A percentile compares a stretch with the other conserved stretches of the same genome.
Conservation (phyloP, 2,797 vertebrate genomes). For the Mormyrus proboscirostris region DNA sequence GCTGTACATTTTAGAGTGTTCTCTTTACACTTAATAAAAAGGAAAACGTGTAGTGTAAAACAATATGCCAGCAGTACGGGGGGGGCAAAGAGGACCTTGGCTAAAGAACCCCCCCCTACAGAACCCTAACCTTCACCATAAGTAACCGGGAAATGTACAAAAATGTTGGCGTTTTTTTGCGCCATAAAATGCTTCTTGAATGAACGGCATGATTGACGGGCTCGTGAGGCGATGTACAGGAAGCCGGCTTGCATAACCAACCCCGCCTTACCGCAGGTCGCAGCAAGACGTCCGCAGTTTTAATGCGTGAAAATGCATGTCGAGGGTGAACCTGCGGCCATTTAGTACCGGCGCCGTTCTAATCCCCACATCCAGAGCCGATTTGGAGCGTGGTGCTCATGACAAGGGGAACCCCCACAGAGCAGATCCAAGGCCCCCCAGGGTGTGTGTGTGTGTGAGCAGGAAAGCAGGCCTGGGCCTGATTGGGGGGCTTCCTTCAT, state of each 20-base stretch:
- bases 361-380: not conserved
- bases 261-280: not conserved
- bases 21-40: not conserved
- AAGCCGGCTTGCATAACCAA: no score
- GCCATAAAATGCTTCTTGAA: not conserved
- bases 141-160: not conserved
- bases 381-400: not conserved
- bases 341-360: not conserved
- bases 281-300: no score
- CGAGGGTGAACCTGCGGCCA: not conserved
- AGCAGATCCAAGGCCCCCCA: not conserved
- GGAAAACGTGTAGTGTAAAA: not conserved
- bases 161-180: no score
- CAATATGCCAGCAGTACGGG: not conserved
- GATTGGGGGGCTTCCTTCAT: not conserved
- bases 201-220: no score
- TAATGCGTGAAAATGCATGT: not conserved
- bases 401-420: not conserved
- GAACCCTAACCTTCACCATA: not conserved
- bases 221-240: no score
- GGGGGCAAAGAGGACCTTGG: not conserved
- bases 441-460: not conserved
- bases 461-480: not conserved
- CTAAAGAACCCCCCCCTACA: not conserved
- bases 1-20: not conserved